Percentiles rank a stretch among this genome's conserved stretches.
These are phyloP conservation scores for Holacanthella duospinosa DNA, from an alignment of 2,888 invertebrate genomes.

Conservation along the genomic window DNA sequence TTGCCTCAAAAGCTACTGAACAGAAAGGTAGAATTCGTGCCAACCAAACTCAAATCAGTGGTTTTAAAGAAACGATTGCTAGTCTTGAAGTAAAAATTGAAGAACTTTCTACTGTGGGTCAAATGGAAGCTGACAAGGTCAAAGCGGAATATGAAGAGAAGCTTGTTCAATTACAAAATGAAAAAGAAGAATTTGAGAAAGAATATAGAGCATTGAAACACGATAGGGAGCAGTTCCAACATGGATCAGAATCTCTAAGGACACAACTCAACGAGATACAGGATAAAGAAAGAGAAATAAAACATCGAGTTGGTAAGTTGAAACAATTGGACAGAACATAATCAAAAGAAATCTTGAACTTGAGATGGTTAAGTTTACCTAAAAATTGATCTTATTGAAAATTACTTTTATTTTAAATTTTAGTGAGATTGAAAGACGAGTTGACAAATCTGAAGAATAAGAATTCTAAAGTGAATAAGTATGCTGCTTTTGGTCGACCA, in stretches of 20 bases:
- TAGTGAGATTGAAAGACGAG: slow-evolving; percentile 8
- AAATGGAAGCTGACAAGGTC: neutral
- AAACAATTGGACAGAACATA: neutral
- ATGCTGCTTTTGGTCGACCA: slow-evolving; percentile 19
- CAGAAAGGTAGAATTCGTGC: neutral
- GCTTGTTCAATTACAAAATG: slow-evolving; percentile 5
- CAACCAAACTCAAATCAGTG: neutral
- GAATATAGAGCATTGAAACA: slow-evolving; percentile 4
- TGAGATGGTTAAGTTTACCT: neutral
- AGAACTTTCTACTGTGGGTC: neutral
- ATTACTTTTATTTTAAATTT: neutral
- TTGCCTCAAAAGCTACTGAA: neutral
- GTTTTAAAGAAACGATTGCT: neutral
- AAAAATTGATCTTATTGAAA: neutral
- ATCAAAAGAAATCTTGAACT: neutral
- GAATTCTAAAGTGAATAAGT: slow-evolving; percentile 15
- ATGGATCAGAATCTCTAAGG: slow-evolving; percentile 1
- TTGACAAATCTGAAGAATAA: slow-evolving; percentile 10
- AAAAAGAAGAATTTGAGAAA: slow-evolving; percentile 2
- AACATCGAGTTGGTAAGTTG: slow-evolving; percentile 10
- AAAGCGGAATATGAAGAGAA: neutral
- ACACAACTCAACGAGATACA: slow-evolving; percentile 4
- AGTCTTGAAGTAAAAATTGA: neutral
- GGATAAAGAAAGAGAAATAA: slow-evolving; percentile 2
- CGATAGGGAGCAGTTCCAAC: neutral